A percentile compares a stretch with the other conserved stretches of the same genome.
These are phyloP conservation scores for Anarhynchus alexandrinus DNA, from an alignment of 2,113 vertebrate species.

Conservation along the genomic window DNA sequence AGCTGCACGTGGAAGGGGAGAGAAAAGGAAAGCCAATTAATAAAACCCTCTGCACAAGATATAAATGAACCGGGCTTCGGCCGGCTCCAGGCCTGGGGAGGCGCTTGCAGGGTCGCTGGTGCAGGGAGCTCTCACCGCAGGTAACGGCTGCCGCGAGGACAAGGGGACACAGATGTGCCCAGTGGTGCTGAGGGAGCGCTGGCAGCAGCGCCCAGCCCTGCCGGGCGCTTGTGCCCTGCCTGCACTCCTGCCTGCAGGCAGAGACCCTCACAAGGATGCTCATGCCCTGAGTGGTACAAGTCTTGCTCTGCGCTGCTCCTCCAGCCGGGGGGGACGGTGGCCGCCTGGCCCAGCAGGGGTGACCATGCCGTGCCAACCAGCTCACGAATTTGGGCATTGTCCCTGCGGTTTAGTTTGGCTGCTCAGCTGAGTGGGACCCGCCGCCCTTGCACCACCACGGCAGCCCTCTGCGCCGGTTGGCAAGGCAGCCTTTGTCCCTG, in stretches of 20 bases:
- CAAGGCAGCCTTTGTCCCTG: background rate
- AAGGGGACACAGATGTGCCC: background rate
- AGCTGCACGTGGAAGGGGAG: fast-evolving
- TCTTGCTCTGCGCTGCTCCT: background rate
- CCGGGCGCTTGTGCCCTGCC: background rate
- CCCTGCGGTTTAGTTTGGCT: fast-evolving
- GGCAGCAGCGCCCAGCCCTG: background rate
- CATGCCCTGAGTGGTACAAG: fast-evolving
- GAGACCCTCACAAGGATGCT: background rate
- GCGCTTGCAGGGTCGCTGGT: background rate
- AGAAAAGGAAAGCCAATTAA: background rate
- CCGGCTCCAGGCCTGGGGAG: background rate
- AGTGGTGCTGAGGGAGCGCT: background rate
- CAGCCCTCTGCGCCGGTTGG: background rate
- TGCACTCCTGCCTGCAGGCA: background rate
- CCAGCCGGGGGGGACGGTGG: fast-evolving
- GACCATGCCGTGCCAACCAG: background rate
- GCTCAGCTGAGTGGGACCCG: background rate
- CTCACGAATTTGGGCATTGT: fast-evolving
- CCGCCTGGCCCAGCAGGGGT: background rate
- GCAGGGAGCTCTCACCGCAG: fast-evolving
- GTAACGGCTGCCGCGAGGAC: fast-evolving
- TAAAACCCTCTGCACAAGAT: background rate
- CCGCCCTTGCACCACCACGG: fast-evolving
- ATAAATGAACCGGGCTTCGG: background rate